Evolutionary conservation across 2,797 vertebrate genomes (phyloP).

Genomic region (Ataeniobius toweri): DNA sequence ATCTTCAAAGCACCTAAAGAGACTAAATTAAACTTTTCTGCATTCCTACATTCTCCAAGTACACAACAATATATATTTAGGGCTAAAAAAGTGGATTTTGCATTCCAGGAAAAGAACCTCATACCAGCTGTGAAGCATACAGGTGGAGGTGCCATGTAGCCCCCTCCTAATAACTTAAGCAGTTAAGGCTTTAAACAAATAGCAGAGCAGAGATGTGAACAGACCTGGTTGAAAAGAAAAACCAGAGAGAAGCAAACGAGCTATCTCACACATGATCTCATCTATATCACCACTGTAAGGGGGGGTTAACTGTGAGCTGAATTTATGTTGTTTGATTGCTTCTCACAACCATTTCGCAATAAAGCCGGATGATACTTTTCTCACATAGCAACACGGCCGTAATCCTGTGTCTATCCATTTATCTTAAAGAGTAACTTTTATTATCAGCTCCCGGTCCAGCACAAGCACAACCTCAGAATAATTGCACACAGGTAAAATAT

Average conservation of each 20-base stretch:
- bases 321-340: slow-evolving; percentile 42
- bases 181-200: slow-evolving; percentile 1
- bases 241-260: slow-evolving; percentile 9
- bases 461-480: background rate
- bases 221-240: slow-evolving; percentile 26
- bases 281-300: slow-evolving; percentile 12
- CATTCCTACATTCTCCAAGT: too few species aligned
- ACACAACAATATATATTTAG: too few species aligned
- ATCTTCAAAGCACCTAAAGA: too few species aligned
- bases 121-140: too few species aligned
- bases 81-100: too few species aligned
- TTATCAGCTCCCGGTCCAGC: background rate
- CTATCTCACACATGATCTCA: slow-evolving; percentile 16
- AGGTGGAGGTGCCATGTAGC: too few species aligned
- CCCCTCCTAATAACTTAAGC: background rate
- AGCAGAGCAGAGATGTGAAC: slow-evolving; percentile 8
- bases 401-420: background rate
- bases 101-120: too few species aligned
- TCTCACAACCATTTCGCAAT: slow-evolving; percentile 12
- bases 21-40: too few species aligned
- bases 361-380: background rate
- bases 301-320: slow-evolving; percentile 37
- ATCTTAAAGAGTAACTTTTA: background rate
- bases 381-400: background rate
- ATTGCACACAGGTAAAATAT: background rate